Base-by-base conservation (phyloP, 1,140 invertebrate genomes). In the Bombyx mandarina region DNA sequence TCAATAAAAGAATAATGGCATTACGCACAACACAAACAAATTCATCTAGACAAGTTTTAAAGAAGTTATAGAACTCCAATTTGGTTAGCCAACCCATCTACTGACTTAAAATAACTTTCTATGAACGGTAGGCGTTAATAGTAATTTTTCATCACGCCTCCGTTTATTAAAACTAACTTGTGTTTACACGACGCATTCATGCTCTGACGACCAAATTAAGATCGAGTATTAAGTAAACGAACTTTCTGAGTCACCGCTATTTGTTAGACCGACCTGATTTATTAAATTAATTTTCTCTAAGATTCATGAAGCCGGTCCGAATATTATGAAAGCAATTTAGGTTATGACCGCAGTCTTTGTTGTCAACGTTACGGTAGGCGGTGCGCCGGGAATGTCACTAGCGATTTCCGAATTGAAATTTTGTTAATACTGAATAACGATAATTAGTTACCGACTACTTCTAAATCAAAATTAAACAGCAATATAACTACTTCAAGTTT, bases 231-330 rank as follows among this genome's bases (percentile, higher is more conserved):
- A 66, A 66, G 61, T 69, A 71, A 77, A 75, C 67, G 64, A 73
- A 73, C 57, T 74, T 75, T 69, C 61, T 45, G 44, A 61, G 66
- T 66, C 65, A 63, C 69, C 69, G 66, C 66, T 73, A 74, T 79
- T 75, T 73, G 70, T 56, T 18, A 67, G 69, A 69, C 63, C 57
- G 59, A 51, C 46, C 66, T 82, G 81, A 84, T 77, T 82, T 84
- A 84, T 84, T 75, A 72, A 79, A 80, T 80, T 77, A 82, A 84
- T 79, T 81, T 80, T 69, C 60, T 69, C 60, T 64, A 67, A 79
- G 74, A 75, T 75, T 80, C 76, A 67, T 67, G 69, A 67, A 18
- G 66, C 63, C 61, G 62, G 61, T 62, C 50, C 60, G 77, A 80
- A 77, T 79, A 79, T 77, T 79, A 75, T 75, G 69, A 75, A 73